Evolutionary conservation across 1,140 invertebrate genomes (phyloP).

Genomic region (Leptinotarsa undecemlineata): DNA sequence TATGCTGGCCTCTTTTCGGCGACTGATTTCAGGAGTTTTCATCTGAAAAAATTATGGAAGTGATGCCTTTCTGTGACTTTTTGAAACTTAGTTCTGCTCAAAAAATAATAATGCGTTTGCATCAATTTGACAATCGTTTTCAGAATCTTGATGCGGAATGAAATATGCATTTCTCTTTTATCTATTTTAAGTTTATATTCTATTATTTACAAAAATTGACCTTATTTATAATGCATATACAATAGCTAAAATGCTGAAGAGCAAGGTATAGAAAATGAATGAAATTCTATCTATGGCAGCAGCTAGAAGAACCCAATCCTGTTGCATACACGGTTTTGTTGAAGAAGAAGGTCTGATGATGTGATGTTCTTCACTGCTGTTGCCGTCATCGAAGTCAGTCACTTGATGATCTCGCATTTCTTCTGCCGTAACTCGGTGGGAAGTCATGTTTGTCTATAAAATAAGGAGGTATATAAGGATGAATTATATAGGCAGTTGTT

Average conservation of each 20-base stretch:
- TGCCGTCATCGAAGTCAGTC: slow-evolving; percentile 53
- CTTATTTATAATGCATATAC: slow-evolving; percentile 55
- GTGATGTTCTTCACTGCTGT: slow-evolving; percentile 55
- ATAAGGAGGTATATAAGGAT: not conserved
- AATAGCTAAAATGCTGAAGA: slow-evolving; percentile 60
- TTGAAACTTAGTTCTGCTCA: no score
- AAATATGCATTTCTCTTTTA: no score
- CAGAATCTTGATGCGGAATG: no score
- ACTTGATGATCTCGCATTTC: slow-evolving; percentile 58
- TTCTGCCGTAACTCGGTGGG: slow-evolving; percentile 51
- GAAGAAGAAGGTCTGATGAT: slow-evolving; percentile 39
- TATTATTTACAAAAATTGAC: not conserved
- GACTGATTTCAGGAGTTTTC: no score
- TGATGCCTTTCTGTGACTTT: no score
- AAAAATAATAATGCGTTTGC: no score
- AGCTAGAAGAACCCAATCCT: slow-evolving; percentile 67
- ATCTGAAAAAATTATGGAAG: no score
- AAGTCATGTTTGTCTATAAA: slow-evolving; percentile 25
- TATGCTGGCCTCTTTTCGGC: no score
- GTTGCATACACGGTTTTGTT: slow-evolving; percentile 55
- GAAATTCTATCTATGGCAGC: slow-evolving; percentile 64
- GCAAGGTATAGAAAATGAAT: slow-evolving; percentile 62
- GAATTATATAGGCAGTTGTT: no score
- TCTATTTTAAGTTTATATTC: no score
- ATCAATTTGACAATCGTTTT: no score